These are phyloP conservation scores for Sicus ferrugineus DNA, from an alignment of 2,888 invertebrate species.

Conservation along the genomic window DNA sequence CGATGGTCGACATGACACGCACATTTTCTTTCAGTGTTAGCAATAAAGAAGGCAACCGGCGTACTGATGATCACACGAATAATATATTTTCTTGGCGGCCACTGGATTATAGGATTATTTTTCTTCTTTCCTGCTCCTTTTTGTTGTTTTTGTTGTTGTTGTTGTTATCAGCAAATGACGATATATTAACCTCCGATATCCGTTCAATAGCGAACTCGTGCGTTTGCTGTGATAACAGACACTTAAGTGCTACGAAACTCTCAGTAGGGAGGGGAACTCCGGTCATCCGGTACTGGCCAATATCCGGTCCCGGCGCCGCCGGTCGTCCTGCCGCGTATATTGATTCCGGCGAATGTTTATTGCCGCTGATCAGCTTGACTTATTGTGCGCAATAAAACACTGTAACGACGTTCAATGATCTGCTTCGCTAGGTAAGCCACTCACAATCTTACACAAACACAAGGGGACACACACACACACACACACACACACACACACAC, in stretches of 20 bases:
- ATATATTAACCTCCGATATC: conserved; percentile 3
- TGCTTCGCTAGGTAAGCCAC: conserved; percentile 3
- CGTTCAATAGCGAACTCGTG: not conserved
- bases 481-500: not conserved
- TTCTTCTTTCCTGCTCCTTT: too few species aligned
- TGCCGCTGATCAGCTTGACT: conserved; percentile 36
- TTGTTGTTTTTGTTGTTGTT: not conserved
- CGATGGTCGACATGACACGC: too few species aligned
- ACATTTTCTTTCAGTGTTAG: too few species aligned
- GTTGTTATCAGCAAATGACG: not conserved
- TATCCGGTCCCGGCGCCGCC: not conserved
- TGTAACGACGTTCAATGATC: conserved; percentile 34
- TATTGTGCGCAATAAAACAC: conserved; percentile 38
- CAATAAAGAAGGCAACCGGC: too few species aligned
- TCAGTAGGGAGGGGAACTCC: too few species aligned
- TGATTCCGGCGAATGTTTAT: conserved; percentile 29
- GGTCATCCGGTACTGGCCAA: conserved; percentile 2
- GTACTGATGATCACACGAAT: not conserved
- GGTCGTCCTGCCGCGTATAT: conserved; percentile 9
- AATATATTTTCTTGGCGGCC: not conserved
- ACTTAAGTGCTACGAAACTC: not conserved
- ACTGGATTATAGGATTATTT: not conserved
- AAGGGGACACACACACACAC: not conserved
- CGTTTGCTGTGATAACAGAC: not conserved
- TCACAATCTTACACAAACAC: not conserved